phyloP scores from a whole-genome alignment of 2,113 vertebrate species.

The Fregata magnificens region DNA sequence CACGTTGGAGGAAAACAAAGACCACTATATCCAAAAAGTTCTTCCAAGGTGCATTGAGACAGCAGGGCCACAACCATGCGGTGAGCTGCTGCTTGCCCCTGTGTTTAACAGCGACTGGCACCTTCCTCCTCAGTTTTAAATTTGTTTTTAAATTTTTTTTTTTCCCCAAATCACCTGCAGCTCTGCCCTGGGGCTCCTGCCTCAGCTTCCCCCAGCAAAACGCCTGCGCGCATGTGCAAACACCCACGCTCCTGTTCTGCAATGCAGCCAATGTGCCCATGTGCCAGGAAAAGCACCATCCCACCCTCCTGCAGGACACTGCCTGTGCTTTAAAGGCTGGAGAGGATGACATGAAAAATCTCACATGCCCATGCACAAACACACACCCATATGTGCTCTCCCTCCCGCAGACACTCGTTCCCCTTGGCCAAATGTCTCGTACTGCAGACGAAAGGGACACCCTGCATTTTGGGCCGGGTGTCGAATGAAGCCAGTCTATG shows the following conservation, averaged over 20 bases:
- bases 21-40: background rate
- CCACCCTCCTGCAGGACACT: background rate
- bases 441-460: background rate
- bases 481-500: background rate
- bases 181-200: background rate
- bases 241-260: background rate
- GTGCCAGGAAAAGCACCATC: background rate
- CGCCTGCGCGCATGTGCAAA: accelerated
- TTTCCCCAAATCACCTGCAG: background rate
- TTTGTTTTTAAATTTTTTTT: background rate
- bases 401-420: background rate
- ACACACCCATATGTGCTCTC: accelerated
- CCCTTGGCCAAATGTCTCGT: background rate
- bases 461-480: background rate
- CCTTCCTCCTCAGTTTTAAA: background rate
- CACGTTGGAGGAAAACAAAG: background rate
- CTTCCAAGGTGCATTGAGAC: background rate
- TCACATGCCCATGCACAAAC: background rate
- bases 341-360: background rate
- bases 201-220: background rate
- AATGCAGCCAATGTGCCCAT: accelerated
- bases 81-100: background rate
- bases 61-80: accelerated
- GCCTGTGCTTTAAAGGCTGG: background rate
- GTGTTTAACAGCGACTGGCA: background rate